Base-by-base conservation (phyloP, 2,113 vertebrate genomes). In the Mustela lutreola region DNA sequence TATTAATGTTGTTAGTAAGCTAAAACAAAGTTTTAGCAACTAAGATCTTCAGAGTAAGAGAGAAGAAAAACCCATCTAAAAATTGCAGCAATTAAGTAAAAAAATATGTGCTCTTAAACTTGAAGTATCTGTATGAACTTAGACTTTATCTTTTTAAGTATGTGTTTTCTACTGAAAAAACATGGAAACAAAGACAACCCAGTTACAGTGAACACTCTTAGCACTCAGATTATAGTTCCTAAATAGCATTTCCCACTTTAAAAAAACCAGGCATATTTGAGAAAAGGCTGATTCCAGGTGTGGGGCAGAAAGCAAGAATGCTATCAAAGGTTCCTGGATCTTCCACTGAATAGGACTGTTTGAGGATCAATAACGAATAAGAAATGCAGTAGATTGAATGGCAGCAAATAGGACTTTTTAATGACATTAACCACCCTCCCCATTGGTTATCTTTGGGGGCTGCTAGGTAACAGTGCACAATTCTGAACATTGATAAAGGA, bases 21-120 rank as follows among this genome's bases (percentile, higher is more conserved):
- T 65, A 65, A 65, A 65, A 21, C n/a, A 45, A 79, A 63, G 31
- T 60, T 39, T n/a, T 71, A 78, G 42, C 45, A 90, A 78, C 39
- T 89, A 31, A 48, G 39, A 48, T 90, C 78, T 63, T 79, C 73
- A 78, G 88, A 90, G 73, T 62, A 75, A 53, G 50, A 48, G 39
- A 39, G n/a, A 88, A 63, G 39, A 63, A 39, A 90, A 78, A 89
- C 56, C 48, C 45, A 33, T 48, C n/a, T 62, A 45, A 89, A 48
- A 90, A 90, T n/a, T 50, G 31, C 18, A 63, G 31, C 67, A 73
- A 31, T 73, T 75, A 50, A 48, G 70, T 87, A 39, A 73, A 39
- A 71, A 88, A 76, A 71, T 19, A 18, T 39, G 18, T 42, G 58
- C 22, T 60, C 33, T 91, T 65, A 28, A 65, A 39, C 63, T 67